These are phyloP conservation scores for Ramphastos sulfuratus DNA, from an alignment of 2,113 vertebrate species.

Conservation along the genomic window DNA sequence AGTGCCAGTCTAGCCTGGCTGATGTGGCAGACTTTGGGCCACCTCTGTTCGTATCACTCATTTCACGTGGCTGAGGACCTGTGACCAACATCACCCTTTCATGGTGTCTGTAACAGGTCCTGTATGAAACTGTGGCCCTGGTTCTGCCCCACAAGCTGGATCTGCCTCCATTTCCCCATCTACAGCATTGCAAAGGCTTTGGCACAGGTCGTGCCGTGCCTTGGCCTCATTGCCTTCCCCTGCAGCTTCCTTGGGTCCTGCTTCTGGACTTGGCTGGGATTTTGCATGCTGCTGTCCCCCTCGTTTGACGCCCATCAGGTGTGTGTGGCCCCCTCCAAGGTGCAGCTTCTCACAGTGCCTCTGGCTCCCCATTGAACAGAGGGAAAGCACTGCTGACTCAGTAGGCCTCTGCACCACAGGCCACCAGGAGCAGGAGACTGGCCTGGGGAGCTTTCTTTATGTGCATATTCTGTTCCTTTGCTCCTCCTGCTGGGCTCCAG, in stretches of 20 bases:
- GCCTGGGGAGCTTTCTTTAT: neutral
- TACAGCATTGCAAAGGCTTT: neutral
- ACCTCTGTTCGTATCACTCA: neutral
- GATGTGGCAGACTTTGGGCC: neutral
- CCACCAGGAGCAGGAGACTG: neutral
- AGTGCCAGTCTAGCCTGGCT: neutral
- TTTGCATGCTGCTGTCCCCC: neutral
- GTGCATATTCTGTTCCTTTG: neutral
- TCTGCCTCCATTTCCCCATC: neutral
- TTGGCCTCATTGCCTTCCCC: neutral
- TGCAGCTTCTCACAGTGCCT: neutral
- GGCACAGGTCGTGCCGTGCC: rapidly evolving
- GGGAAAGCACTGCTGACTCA: neutral
- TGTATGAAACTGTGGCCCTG: neutral
- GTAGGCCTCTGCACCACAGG: neutral
- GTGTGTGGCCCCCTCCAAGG: neutral
- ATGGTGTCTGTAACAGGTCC: neutral
- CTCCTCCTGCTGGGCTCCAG: neutral
- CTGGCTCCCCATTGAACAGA: conserved; percentile 13
- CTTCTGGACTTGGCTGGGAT: conserved; percentile 19
- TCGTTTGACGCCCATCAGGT: neutral
- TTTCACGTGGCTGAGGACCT: neutral
- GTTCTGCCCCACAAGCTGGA: neutral
- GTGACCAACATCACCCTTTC: neutral
- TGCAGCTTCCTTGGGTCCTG: conserved; percentile 18